These are phyloP conservation scores for Lepidurus apus DNA, from an alignment of 1,140 invertebrate species.

Conservation along the genomic window DNA sequence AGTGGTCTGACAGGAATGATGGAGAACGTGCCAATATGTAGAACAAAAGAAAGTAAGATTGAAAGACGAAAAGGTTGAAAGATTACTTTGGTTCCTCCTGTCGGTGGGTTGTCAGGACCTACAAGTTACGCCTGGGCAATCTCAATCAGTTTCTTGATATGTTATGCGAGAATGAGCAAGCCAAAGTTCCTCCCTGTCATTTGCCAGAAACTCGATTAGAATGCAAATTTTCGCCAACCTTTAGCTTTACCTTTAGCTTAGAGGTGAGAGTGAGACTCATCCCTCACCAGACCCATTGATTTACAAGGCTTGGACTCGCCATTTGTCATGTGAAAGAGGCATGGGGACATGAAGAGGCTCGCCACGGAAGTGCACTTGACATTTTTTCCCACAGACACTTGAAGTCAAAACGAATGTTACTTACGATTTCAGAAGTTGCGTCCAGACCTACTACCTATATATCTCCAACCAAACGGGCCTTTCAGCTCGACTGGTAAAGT, in stretches of 20 bases:
- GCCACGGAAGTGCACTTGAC: not conserved
- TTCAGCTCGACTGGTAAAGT: no score
- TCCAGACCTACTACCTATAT: not conserved
- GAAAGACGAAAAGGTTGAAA: not conserved
- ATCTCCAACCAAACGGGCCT: no score
- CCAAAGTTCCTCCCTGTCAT: not conserved
- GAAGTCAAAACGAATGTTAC: not conserved
- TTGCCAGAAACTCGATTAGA: not conserved
- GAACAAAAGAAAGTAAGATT: not conserved
- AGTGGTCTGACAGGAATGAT: not conserved
- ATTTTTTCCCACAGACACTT: not conserved
- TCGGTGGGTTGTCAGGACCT: not conserved
- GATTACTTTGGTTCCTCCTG: not conserved
- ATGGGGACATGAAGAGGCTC: not conserved
- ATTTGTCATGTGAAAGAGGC: not conserved
- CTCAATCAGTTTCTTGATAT: not conserved
- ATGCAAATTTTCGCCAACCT: not conserved
- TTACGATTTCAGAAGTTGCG: not conserved
- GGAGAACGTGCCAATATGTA: not conserved
- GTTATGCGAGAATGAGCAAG: not conserved
- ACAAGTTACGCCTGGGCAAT: not conserved
- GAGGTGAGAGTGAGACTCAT: not conserved
- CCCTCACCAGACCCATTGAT: not conserved
- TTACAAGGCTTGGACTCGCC: not conserved
- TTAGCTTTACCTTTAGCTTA: not conserved